These are phyloP conservation scores for Solenodon paradoxus DNA, from an alignment of 2,113 vertebrate species.

Conservation along the genomic window DNA sequence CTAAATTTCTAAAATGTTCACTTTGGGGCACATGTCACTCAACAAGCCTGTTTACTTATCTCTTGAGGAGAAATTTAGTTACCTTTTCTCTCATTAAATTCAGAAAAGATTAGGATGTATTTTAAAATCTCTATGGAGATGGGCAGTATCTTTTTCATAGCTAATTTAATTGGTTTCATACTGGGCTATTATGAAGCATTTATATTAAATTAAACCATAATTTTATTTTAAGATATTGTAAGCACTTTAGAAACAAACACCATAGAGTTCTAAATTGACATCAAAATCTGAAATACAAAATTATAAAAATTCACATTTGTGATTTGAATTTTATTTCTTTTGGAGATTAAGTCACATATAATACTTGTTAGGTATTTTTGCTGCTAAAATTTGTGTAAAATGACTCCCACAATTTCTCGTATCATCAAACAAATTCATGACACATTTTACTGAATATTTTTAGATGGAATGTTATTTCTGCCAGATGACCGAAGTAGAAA, in stretches of 20 bases:
- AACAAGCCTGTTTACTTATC: background rate
- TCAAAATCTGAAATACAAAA: conserved; percentile 1
- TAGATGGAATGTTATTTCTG: conserved; percentile 6
- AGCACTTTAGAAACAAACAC: background rate
- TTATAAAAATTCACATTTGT: background rate
- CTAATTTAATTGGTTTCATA: background rate
- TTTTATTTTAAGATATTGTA: conserved; percentile 35
- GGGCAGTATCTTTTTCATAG: background rate
- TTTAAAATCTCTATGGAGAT: background rate
- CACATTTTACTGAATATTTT: background rate
- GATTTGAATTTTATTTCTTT: conserved; percentile 25
- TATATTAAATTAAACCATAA: background rate
- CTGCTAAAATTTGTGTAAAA: conserved; percentile 21
- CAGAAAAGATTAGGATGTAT: background rate
- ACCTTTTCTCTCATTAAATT: background rate
- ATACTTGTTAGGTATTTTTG: background rate
- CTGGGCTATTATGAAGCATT: background rate
- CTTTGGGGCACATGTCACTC: background rate
- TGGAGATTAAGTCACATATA: background rate
- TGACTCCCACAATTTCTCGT: background rate
- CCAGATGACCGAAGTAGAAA: background rate
- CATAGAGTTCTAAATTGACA: background rate
- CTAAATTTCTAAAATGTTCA: background rate
- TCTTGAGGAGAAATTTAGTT: background rate
- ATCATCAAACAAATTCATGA: background rate